Conservation (phyloP, 2,113 vertebrate genomes). For the Pituophis catenifer region DNA sequence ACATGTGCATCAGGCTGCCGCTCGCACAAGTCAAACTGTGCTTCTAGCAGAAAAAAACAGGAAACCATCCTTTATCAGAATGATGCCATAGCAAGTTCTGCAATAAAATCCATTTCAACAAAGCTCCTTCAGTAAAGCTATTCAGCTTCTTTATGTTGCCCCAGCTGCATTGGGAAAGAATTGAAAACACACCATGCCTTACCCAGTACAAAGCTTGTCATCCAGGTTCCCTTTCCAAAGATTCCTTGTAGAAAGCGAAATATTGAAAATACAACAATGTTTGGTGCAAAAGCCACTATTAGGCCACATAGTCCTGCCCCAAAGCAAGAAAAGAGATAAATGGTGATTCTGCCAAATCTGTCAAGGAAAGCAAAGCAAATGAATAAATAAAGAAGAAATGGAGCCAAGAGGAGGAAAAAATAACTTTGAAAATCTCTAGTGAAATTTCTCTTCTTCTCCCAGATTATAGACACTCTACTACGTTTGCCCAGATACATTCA, state of each 20-base stretch:
- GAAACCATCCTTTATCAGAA: neutral
- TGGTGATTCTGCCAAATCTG: constrained; percentile 87
- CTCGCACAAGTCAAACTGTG: neutral
- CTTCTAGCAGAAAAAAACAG: neutral
- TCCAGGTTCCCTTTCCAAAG: constrained; percentile 92
- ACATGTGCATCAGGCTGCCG: neutral
- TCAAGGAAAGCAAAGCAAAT: constrained; percentile 18
- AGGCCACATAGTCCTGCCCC: constrained; percentile 82
- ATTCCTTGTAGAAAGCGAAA: constrained; percentile 89
- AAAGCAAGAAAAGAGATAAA: constrained; percentile 84
- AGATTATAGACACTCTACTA: neutral
- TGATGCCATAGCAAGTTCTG: neutral
- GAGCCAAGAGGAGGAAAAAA: constrained; percentile 12
- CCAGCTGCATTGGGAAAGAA: neutral
- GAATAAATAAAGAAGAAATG: neutral
- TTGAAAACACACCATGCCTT: constrained; percentile 50
- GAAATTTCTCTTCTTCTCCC: neutral
- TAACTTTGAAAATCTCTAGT: neutral
- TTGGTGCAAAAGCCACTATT: constrained; percentile 84
- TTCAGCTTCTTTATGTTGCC: neutral
- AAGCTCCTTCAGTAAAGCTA: neutral
- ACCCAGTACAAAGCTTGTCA: constrained; percentile 90
- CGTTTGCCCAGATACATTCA: neutral
- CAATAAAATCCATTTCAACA: neutral
- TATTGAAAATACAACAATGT: constrained; percentile 81